These are phyloP conservation scores for Caenorhabditis becei DNA, from an alignment of 2,888 invertebrate species.

Conservation along the genomic window DNA sequence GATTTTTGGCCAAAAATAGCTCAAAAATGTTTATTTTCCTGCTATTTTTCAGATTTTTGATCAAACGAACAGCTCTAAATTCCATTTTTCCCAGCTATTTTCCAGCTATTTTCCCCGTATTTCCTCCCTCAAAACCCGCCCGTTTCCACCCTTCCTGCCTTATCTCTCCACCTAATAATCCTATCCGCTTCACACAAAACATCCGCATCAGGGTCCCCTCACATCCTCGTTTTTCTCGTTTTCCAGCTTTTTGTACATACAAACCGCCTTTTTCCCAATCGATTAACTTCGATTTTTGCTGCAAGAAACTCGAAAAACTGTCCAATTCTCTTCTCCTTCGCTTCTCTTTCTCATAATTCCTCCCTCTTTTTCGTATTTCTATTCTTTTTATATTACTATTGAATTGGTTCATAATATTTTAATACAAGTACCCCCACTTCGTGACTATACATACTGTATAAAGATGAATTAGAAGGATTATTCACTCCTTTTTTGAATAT, in stretches of 20 bases:
- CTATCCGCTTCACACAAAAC: slow-evolving; percentile 2
- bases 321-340: not conserved
- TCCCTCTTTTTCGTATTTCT: not conserved
- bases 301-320: not conserved
- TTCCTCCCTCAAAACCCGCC: not conserved
- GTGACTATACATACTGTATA: not conserved
- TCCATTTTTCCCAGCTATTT: too few species aligned
- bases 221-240: not conserved
- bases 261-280: too few species aligned
- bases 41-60: too few species aligned
- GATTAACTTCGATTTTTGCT: too few species aligned
- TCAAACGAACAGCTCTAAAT: too few species aligned
- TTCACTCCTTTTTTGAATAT: not conserved
- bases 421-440: too few species aligned
- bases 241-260: not conserved
- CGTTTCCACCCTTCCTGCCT: not conserved
- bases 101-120: too few species aligned
- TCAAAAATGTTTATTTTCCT: too few species aligned
- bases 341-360: not conserved
- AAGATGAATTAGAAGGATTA: slow-evolving; percentile 2
- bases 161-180: not conserved
- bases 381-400: not conserved
- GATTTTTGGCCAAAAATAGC: too few species aligned
- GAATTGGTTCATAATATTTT: not conserved
- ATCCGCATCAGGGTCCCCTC: not conserved